Evolutionary conservation across 2,797 vertebrate genomes (phyloP).

Genomic region (Chaetophractus vellerosus): DNA sequence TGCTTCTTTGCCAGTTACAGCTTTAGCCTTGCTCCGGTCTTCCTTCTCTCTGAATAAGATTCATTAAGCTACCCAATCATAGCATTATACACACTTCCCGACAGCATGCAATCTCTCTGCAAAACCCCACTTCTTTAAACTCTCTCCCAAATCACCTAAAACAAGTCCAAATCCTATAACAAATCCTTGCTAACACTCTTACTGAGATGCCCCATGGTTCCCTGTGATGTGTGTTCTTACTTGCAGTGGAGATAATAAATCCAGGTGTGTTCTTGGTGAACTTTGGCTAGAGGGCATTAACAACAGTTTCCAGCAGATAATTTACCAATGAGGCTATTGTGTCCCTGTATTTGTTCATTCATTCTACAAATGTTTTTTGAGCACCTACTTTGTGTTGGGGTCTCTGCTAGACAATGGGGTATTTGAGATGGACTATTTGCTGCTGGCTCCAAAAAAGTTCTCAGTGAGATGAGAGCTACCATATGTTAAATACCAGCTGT

Average conservation of each 20-base stretch:
- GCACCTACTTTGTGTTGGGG: not conserved
- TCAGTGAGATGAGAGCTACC: fast-evolving
- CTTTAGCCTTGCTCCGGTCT: not conserved
- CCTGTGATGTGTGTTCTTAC: not conserved
- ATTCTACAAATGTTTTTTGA: not conserved
- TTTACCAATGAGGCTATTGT: not conserved
- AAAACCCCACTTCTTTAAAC: not conserved
- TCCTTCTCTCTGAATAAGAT: not conserved
- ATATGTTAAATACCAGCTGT: fast-evolving
- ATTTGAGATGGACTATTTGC: not conserved
- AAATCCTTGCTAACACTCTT: not conserved
- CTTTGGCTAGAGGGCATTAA: not conserved
- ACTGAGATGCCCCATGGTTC: not conserved
- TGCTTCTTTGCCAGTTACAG: not conserved
- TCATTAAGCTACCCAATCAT: not conserved
- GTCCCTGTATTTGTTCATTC: not conserved
- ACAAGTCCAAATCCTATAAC: not conserved
- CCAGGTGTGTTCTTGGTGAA: not conserved
- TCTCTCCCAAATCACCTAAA: not conserved
- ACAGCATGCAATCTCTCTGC: not conserved
- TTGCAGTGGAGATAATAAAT: not conserved
- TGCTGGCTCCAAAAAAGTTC: not conserved
- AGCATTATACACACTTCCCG: not conserved
- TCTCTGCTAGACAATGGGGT: not conserved
- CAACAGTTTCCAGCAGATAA: not conserved